phyloP scores from a whole-genome alignment of 2,797 vertebrate species.

The Cyclopterus lumpus region DNA sequence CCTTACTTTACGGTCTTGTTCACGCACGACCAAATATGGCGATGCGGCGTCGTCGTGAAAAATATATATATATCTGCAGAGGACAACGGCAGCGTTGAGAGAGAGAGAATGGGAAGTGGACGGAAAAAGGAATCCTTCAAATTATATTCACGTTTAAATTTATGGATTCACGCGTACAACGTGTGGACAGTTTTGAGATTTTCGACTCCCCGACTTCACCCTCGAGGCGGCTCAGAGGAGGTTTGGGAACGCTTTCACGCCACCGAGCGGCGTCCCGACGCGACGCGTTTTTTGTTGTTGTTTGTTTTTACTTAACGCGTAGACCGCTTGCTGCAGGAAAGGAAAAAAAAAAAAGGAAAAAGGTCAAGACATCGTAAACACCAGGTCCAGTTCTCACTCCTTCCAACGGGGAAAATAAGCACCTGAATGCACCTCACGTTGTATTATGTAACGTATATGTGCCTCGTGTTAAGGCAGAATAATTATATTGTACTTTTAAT shows the following conservation, averaged over 20 bases:
- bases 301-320: too few species aligned
- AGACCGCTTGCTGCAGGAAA: background rate
- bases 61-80: background rate
- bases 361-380: background rate
- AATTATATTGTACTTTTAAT: background rate
- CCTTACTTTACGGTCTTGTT: background rate
- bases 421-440: background rate
- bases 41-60: background rate
- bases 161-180: too few species aligned
- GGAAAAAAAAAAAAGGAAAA: background rate
- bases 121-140: too few species aligned
- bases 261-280: too few species aligned
- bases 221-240: too few species aligned
- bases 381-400: background rate
- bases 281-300: too few species aligned
- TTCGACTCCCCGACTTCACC: too few species aligned
- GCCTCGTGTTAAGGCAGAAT: accelerated
- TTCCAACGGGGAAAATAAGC: background rate
- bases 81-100: background rate
- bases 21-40: background rate
- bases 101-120: too few species aligned
- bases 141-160: too few species aligned
- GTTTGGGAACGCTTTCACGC: too few species aligned
- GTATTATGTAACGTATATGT: background rate
- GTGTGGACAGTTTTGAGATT: too few species aligned